A percentile compares a stretch with the other conserved stretches of the same genome.
Evolutionary conservation across 2,888 invertebrate genomes (phyloP).

Genomic region (Pinctada fucata): DNA sequence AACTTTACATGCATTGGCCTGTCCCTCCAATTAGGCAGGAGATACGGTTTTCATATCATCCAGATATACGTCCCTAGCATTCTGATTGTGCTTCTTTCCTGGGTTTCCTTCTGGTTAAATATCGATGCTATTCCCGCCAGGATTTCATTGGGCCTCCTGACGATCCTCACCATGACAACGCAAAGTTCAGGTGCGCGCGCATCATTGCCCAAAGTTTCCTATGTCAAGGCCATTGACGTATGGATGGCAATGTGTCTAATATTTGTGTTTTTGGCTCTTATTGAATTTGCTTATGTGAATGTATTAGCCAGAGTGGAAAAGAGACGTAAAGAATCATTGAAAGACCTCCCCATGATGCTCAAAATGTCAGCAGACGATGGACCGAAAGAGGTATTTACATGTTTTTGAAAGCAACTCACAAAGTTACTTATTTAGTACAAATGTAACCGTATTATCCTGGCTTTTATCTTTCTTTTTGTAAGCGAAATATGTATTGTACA

Average conservation of each 20-base stretch:
- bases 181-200: not conserved
- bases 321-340: not conserved
- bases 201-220: not conserved
- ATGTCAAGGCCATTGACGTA: slow-evolving; percentile 12
- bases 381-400: not conserved
- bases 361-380: not conserved
- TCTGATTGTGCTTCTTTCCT: not conserved
- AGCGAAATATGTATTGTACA: too few species aligned
- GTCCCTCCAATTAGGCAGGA: not conserved
- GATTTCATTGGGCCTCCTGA: not conserved
- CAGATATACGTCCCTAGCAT: not conserved
- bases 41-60: not conserved
- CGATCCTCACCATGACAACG: not conserved
- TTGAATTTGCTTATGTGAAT: slow-evolving; percentile 38
- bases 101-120: not conserved
- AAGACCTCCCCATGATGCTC: not conserved
- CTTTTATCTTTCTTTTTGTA: too few species aligned
- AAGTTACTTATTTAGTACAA: too few species aligned
- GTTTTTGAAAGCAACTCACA: too few species aligned
- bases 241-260: slow-evolving; percentile 40
- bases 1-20: not conserved
- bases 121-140: not conserved
- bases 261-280: slow-evolving; percentile 34
- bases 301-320: slow-evolving; percentile 16
- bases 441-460: too few species aligned